Conservation (phyloP, 2,113 vertebrate genomes). For the Rhadina sibilatrix region DNA sequence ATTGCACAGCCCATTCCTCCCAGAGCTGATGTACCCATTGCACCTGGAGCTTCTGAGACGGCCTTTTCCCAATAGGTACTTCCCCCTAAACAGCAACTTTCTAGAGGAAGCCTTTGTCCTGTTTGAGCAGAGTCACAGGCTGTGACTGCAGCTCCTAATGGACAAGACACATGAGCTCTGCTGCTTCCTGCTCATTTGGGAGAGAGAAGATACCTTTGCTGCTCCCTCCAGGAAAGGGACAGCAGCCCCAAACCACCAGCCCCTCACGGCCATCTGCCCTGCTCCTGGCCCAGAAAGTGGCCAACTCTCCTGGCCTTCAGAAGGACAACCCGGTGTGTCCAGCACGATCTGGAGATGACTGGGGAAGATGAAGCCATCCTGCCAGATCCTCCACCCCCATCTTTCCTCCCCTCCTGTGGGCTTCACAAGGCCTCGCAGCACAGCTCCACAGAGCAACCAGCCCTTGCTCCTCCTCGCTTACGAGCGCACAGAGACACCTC, state of each 20-base stretch:
- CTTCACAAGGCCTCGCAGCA: background rate
- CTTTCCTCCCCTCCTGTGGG: background rate
- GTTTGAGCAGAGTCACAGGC: background rate
- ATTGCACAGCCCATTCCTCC: background rate
- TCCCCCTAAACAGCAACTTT: background rate
- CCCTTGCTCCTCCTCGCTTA: background rate
- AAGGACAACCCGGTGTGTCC: rapidly evolving
- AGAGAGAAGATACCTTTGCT: background rate
- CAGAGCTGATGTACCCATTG: background rate
- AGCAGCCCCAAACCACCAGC: background rate
- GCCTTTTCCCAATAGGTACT: background rate
- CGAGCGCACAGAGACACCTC: background rate
- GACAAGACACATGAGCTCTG: background rate
- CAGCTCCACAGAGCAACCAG: background rate
- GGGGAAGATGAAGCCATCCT: background rate
- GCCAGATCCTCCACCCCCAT: background rate
- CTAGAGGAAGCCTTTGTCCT: background rate
- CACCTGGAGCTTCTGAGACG: background rate
- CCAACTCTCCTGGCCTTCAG: background rate
- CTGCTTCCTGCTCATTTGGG: background rate
- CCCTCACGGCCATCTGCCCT: background rate
- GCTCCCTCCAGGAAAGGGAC: background rate
- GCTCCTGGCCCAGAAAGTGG: background rate
- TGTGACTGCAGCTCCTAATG: background rate
- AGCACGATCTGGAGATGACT: rapidly evolving